These are phyloP conservation scores for Drosophila prostipennis DNA, from an alignment of 2,888 invertebrate species.

Conservation along the genomic window DNA sequence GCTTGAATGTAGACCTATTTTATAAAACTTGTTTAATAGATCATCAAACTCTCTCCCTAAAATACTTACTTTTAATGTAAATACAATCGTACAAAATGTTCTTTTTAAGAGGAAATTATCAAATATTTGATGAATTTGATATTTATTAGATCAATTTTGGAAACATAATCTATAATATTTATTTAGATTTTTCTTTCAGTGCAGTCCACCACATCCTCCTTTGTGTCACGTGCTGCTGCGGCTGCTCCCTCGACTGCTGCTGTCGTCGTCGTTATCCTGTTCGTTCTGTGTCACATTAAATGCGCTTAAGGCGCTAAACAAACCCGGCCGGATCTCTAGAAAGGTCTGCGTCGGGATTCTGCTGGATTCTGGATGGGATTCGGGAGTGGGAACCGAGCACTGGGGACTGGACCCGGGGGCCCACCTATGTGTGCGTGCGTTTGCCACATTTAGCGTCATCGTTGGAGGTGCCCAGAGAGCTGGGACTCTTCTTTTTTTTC, in stretches of 20 bases:
- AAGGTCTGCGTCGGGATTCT: conserved; percentile 1
- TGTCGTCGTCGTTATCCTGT: conserved; percentile 77
- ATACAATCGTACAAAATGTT: too few species aligned
- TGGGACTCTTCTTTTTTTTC: conserved; percentile 29
- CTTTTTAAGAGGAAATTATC: too few species aligned
- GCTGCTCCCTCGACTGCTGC: conserved; percentile 55
- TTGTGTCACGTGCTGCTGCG: conserved; percentile 73
- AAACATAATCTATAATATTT: too few species aligned
- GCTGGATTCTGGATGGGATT: conserved; percentile 5
- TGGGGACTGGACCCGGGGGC: conserved; percentile 34
- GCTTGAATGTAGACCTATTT: too few species aligned
- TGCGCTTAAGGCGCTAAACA: conserved; percentile 79
- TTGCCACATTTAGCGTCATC: conserved; percentile 74
- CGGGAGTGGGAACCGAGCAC: conserved; percentile 7
- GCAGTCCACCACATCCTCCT: conserved; percentile 24
- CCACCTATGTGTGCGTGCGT: conserved; percentile 75
- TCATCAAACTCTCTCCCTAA: too few species aligned
- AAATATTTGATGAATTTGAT: too few species aligned
- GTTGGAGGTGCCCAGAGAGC: conserved; percentile 69
- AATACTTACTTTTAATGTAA: too few species aligned
- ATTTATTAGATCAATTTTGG: too few species aligned
- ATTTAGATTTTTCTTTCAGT: conserved; percentile 15
- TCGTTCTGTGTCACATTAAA: conserved; percentile 79
- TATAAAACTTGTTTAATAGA: too few species aligned
- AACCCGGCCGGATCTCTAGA: conserved; percentile 45